Conservation (phyloP, 1,140 invertebrate genomes). For the Leptinotarsa defecta region DNA sequence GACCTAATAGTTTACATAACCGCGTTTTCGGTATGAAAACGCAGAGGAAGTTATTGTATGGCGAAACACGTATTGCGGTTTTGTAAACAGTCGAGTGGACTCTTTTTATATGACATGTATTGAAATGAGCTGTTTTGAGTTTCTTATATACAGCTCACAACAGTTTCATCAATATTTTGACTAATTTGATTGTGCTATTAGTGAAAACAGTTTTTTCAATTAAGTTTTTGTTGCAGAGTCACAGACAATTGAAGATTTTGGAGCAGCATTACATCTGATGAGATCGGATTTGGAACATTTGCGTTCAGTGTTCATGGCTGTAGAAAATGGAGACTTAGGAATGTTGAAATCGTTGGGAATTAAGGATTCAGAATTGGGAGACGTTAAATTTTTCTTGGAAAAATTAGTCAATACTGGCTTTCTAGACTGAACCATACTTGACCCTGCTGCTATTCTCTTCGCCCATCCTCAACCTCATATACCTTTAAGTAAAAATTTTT, state of each 20-base stretch:
- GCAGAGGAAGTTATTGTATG: too few species aligned
- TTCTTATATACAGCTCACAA: too few species aligned
- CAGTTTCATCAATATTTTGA: too few species aligned
- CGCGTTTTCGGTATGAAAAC: too few species aligned
- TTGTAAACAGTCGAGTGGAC: too few species aligned
- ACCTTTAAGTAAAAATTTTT: slow-evolving; percentile 53
- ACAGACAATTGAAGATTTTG: slow-evolving; percentile 94
- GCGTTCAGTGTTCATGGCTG: slow-evolving; percentile 92
- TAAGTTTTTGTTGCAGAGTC: slow-evolving; percentile 72
- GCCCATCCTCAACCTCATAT: slow-evolving; percentile 54
- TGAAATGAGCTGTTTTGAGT: too few species aligned
- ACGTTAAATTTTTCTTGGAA: slow-evolving; percentile 96
- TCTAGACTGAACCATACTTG: slow-evolving; percentile 80
- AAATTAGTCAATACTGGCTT: slow-evolving; percentile 96
- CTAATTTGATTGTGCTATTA: too few species aligned
- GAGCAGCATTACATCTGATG: slow-evolving; percentile 83
- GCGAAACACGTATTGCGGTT: too few species aligned
- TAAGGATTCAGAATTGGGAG: slow-evolving; percentile 93
- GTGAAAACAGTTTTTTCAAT: too few species aligned
- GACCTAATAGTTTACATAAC: too few species aligned
- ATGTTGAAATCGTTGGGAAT: slow-evolving; percentile 93
- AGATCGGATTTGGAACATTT: slow-evolving; percentile 88
- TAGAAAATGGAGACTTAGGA: slow-evolving; percentile 92
- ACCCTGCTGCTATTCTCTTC: slow-evolving; percentile 55
- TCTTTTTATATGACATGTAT: too few species aligned